Conservation (phyloP, 2,888 invertebrate species). For the Catocala sponsa region DNA sequence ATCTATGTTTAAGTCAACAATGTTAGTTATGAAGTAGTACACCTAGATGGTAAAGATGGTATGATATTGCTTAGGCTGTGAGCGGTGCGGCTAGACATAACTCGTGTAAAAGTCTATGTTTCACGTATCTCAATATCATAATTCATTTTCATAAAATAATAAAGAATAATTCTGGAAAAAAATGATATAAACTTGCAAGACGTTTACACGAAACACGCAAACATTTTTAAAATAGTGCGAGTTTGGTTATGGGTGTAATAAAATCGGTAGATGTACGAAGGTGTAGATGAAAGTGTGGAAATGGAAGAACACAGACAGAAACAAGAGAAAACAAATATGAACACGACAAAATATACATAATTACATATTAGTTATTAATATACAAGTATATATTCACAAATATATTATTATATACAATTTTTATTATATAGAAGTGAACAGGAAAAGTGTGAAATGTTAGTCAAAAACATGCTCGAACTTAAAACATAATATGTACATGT, state of each 20-base stretch:
- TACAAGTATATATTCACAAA: constrained; percentile 30
- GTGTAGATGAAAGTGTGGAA: background rate
- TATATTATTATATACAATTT: constrained; percentile 22
- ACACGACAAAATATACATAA: constrained; percentile 13
- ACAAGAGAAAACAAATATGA: background rate
- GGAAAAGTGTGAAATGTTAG: constrained; percentile 25
- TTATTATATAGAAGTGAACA: constrained; percentile 2
- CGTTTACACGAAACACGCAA: constrained; percentile 10
- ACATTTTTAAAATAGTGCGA: constrained; percentile 8
- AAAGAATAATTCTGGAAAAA: no score
- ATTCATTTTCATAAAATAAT: no score
- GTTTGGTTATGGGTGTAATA: constrained; percentile 6
- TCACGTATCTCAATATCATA: no score
- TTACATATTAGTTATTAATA: constrained; percentile 13
- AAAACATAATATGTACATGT: background rate
- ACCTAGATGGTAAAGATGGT: constrained; percentile 19
- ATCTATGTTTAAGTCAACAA: constrained; percentile 62
- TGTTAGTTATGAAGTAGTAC: constrained; percentile 32
- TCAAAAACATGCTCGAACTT: constrained; percentile 22
- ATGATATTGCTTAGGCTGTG: constrained; percentile 50
- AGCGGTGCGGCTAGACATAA: constrained; percentile 31
- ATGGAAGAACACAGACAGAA: background rate
- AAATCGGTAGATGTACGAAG: background rate
- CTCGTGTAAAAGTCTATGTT: constrained; percentile 11
- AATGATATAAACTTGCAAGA: background rate